These are phyloP conservation scores for Cantharis rustica DNA, from an alignment of 2,888 invertebrate species.

Conservation along the genomic window DNA sequence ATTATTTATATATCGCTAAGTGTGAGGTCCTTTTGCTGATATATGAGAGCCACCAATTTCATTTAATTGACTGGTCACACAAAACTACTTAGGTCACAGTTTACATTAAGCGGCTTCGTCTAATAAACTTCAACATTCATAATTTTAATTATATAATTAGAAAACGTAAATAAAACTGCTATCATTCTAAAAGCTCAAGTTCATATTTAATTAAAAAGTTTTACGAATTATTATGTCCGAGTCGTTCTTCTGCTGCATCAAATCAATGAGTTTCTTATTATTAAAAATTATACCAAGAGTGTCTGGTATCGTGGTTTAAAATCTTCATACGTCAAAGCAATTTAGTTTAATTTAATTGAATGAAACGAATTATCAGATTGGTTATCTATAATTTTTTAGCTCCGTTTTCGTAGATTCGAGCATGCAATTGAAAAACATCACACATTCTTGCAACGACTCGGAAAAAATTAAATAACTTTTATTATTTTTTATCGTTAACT, in stretches of 20 bases:
- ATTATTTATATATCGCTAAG: constrained; percentile 49
- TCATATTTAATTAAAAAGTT: background rate
- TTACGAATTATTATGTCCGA: background rate
- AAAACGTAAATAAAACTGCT: background rate
- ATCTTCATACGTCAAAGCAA: constrained; percentile 14
- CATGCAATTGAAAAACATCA: background rate
- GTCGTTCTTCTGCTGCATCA: background rate
- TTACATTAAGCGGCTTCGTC: constrained; percentile 35
- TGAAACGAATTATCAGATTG: background rate
- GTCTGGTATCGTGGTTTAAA: constrained; percentile 14
- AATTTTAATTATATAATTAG: background rate
- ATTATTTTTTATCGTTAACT: background rate
- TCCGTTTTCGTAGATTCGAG: background rate
- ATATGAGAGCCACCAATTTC: constrained; percentile 52
- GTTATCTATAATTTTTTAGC: background rate
- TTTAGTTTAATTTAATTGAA: background rate
- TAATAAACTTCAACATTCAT: background rate
- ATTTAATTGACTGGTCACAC: constrained; percentile 54
- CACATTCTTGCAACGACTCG: background rate
- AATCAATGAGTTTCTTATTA: constrained; percentile 10
- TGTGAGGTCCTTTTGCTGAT: constrained; percentile 51
- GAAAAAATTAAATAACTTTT: background rate
- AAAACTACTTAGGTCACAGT: constrained; percentile 45
- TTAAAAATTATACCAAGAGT: constrained; percentile 6
- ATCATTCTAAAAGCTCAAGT: background rate